Percentiles rank a stretch among this genome's conserved stretches.
These are phyloP conservation scores for Dendropsophus ebraccatus DNA, from an alignment of 2,113 vertebrate species.

Conservation along the genomic window DNA sequence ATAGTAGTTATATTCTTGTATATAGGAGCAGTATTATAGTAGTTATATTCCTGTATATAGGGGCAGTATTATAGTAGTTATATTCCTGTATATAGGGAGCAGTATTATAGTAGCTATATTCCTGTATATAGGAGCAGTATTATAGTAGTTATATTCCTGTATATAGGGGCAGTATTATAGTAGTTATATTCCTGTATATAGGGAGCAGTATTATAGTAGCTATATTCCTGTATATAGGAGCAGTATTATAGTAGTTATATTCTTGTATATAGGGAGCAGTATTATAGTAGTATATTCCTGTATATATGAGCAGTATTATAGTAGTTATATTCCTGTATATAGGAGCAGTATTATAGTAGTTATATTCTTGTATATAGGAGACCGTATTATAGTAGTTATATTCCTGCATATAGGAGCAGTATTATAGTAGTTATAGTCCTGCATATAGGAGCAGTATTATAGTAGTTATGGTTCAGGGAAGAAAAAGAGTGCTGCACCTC, in stretches of 20 bases:
- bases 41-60: not conserved
- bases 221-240: not conserved
- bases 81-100: too few species aligned
- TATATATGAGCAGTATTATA: not conserved
- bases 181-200: constrained; percentile 8
- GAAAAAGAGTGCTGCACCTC: too few species aligned
- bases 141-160: not conserved
- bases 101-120: too few species aligned
- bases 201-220: constrained; percentile 6
- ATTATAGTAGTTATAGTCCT: not conserved
- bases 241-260: constrained; percentile 12
- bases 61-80: not conserved
- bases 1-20: too few species aligned
- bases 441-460: too few species aligned
- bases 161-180: not conserved
- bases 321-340: not conserved
- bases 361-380: not conserved
- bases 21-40: not conserved
- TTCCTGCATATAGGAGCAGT: not conserved
- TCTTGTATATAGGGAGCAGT: not conserved
- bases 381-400: constrained; percentile 5
- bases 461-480: too few species aligned
- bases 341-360: not conserved
- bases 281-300: constrained; percentile 1
- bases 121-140: not conserved